Evolutionary conservation across 2,888 invertebrate genomes (phyloP).

Genomic region (Lomographa bimaculata): DNA sequence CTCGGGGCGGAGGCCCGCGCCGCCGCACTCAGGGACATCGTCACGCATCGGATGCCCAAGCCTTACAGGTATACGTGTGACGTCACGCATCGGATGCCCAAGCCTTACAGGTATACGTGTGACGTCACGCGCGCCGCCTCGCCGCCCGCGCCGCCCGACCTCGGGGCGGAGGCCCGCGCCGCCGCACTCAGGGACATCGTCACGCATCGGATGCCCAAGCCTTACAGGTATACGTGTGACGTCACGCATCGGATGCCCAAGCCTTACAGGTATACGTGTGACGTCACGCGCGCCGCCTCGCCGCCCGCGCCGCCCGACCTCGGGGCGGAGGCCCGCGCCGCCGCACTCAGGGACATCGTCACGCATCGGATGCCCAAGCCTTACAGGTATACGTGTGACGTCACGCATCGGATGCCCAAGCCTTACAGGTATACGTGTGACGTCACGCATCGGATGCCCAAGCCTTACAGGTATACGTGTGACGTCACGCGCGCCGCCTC

Average conservation of each 20-base stretch:
- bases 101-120: conserved; percentile 85
- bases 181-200: conserved; percentile 40
- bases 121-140: conserved; percentile 61
- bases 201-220: conserved; percentile 31
- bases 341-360: conserved; percentile 40
- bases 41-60: conserved; percentile 34
- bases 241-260: background rate
- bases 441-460: no score
- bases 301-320: conserved; percentile 7
- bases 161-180: conserved; percentile 44
- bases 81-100: background rate
- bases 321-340: conserved; percentile 44
- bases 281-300: conserved; percentile 50
- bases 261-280: conserved; percentile 86
- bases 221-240: conserved; percentile 4
- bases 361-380: conserved; percentile 32
- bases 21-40: conserved; percentile 38
- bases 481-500: conserved; percentile 61
- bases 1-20: conserved; percentile 43
- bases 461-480: conserved; percentile 85
- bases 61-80: conserved; percentile 9
- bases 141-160: conserved; percentile 8
- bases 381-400: background rate
- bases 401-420: background rate
- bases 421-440: no score